These are phyloP conservation scores for Xenopus laevis DNA, from an alignment of 2,113 vertebrate genomes.

Conservation along the genomic window DNA sequence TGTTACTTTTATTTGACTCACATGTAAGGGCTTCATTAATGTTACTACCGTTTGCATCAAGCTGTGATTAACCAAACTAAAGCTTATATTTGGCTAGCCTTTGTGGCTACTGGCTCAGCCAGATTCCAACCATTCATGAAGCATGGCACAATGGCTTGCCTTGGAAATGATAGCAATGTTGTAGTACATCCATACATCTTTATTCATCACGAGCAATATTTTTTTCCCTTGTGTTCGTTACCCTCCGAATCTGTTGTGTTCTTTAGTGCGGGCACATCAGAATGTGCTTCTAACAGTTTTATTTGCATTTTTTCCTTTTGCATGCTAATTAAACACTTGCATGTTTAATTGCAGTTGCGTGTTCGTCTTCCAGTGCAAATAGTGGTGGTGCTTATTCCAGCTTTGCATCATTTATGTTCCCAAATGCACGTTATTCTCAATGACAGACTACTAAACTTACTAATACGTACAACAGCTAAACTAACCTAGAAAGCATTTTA, in stretches of 20 bases:
- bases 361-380: constrained; percentile 66
- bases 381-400: constrained; percentile 77
- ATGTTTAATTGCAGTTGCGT: constrained; percentile 54
- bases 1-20: constrained; percentile 68
- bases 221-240: constrained; percentile 62
- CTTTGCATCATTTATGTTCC: constrained; percentile 85
- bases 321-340: constrained; percentile 57
- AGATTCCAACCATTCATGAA: constrained; percentile 86
- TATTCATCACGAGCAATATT: constrained; percentile 73
- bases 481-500: constrained; percentile 93
- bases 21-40: constrained; percentile 91
- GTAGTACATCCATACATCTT: constrained; percentile 72
- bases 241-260: constrained; percentile 57
- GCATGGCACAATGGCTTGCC: constrained; percentile 88
- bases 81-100: constrained; percentile 84
- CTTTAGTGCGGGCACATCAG: constrained; percentile 70
- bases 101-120: constrained; percentile 87
- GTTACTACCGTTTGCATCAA: constrained; percentile 90
- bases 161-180: constrained; percentile 72
- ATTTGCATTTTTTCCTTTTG: constrained; percentile 70
- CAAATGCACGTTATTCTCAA: constrained; percentile 80
- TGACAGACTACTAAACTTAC: constrained; percentile 82
- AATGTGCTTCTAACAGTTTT: constrained; percentile 65
- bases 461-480: constrained; percentile 86
- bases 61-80: constrained; percentile 91